These are phyloP conservation scores for Coboldia fuscipes DNA, from an alignment of 1,140 invertebrate species.

Conservation along the genomic window DNA sequence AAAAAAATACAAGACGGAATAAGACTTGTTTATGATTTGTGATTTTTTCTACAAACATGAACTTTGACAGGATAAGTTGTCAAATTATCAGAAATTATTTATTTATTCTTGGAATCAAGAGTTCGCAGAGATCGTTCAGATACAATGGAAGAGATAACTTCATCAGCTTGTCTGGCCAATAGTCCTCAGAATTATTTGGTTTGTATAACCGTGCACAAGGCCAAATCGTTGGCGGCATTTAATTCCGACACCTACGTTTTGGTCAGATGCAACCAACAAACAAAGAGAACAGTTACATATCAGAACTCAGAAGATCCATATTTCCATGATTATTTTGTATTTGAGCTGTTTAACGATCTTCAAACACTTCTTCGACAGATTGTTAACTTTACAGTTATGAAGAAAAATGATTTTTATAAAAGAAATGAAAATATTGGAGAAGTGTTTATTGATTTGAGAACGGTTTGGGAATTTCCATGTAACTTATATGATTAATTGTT, in stretches of 20 bases:
- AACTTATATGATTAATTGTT: too few species aligned
- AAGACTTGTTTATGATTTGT: too few species aligned
- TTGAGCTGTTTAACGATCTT: slow-evolving; percentile 34
- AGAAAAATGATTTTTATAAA: slow-evolving; percentile 15
- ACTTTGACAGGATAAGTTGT: too few species aligned
- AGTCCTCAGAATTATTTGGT: slow-evolving; percentile 16
- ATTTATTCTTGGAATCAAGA: too few species aligned
- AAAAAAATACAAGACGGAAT: too few species aligned
- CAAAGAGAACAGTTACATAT: slow-evolving; percentile 25
- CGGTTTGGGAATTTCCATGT: slow-evolving; percentile 47
- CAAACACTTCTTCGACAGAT: slow-evolving; percentile 21
- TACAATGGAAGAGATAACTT: too few species aligned
- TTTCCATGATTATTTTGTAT: slow-evolving; percentile 50
- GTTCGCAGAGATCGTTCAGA: too few species aligned
- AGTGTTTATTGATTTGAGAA: slow-evolving; percentile 43
- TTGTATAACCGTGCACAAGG: slow-evolving; percentile 18
- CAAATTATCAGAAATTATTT: too few species aligned
- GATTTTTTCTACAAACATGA: too few species aligned
- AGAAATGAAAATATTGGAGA: slow-evolving; percentile 35
- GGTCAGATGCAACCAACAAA: slow-evolving; percentile 28
- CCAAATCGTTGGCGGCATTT: slow-evolving; percentile 9
- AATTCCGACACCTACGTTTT: slow-evolving; percentile 31
- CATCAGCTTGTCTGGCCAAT: not conserved
- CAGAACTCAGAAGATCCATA: slow-evolving; percentile 30
- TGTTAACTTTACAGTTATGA: slow-evolving; percentile 24